A percentile compares a stretch with the other conserved stretches of the same genome.
Evolutionary conservation across 2,888 invertebrate genomes (phyloP).

Genomic region (Chorisops tibialis): DNA sequence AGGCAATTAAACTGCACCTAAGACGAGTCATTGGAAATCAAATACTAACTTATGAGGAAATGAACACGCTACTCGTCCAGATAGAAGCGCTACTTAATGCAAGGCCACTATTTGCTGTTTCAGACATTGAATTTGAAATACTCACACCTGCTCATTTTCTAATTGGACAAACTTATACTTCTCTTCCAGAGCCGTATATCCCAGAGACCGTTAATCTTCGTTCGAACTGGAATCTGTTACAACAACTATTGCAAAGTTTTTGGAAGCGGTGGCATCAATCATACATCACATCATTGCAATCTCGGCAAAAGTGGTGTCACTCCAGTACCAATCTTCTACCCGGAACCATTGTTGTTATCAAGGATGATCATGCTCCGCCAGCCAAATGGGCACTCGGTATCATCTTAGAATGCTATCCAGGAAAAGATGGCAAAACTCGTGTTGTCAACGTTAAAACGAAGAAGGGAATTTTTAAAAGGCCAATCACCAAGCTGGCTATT

Average conservation of each 20-base stretch:
- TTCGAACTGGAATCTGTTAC: neutral
- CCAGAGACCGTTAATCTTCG: too few relatives aligned
- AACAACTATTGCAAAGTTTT: neutral
- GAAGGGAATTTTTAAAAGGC: conserved; percentile 17
- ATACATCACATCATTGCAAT: neutral
- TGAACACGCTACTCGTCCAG: too few relatives aligned
- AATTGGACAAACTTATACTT: too few relatives aligned
- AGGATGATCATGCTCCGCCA: conserved; percentile 23
- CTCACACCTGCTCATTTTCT: too few relatives aligned
- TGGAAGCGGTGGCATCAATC: neutral
- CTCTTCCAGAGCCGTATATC: too few relatives aligned
- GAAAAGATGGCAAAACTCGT: conserved; percentile 26
- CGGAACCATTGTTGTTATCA: conserved; percentile 21
- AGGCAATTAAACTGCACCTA: too few relatives aligned
- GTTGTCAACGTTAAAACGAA: conserved; percentile 26
- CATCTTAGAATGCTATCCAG: conserved; percentile 28
- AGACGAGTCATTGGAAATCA: too few relatives aligned
- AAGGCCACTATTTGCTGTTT: too few relatives aligned
- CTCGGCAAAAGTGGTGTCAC: neutral
- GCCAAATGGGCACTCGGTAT: conserved; percentile 26
- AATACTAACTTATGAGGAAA: too few relatives aligned
- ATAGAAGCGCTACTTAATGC: too few relatives aligned
- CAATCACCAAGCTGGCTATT: conserved; percentile 20
- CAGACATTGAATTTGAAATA: too few relatives aligned
- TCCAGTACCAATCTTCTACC: neutral